A percentile compares a stretch with the other conserved stretches of the same genome.
Evolutionary conservation across 1,140 invertebrate species (phyloP).

Genomic region (Charaxes varanes): DNA sequence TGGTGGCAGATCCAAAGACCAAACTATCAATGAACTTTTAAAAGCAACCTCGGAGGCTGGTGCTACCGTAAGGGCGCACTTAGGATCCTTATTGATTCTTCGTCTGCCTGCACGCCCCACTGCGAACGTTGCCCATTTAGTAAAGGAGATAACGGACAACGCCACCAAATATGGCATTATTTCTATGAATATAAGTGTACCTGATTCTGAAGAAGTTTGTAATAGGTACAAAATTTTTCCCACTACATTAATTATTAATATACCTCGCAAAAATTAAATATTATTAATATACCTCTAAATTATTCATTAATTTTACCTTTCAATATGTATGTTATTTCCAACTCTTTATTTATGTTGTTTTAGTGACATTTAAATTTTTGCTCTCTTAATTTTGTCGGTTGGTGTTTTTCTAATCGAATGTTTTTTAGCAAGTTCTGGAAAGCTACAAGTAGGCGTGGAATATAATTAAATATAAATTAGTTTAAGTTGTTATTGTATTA

Average conservation of each 20-base stretch:
- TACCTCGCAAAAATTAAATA: too few species aligned
- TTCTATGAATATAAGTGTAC: conserved; percentile 42
- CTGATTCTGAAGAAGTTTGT: conserved; percentile 54
- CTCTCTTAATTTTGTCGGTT: too few species aligned
- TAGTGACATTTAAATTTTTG: too few species aligned
- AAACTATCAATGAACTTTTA: conserved; percentile 25
- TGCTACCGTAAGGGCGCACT: conserved; percentile 39
- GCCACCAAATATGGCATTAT: conserved; percentile 35
- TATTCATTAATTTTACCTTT: neutral
- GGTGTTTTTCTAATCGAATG: too few species aligned
- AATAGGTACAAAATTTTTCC: conserved; percentile 45
- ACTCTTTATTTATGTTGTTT: too few species aligned
- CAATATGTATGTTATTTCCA: neutral
- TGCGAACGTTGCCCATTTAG: conserved; percentile 27
- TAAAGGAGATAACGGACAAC: conserved; percentile 37
- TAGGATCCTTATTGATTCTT: conserved; percentile 48
- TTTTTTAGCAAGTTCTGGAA: too few species aligned
- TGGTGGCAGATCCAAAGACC: conserved; percentile 20
- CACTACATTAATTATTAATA: too few species aligned
- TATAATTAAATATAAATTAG: too few species aligned
- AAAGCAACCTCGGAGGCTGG: conserved; percentile 23
- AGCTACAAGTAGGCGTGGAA: too few species aligned
- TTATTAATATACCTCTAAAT: too few species aligned
- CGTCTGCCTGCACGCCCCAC: conserved; percentile 41
- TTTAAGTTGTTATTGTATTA: too few species aligned